Conservation (phyloP, 2,797 vertebrate genomes). For the Falco concolor region DNA sequence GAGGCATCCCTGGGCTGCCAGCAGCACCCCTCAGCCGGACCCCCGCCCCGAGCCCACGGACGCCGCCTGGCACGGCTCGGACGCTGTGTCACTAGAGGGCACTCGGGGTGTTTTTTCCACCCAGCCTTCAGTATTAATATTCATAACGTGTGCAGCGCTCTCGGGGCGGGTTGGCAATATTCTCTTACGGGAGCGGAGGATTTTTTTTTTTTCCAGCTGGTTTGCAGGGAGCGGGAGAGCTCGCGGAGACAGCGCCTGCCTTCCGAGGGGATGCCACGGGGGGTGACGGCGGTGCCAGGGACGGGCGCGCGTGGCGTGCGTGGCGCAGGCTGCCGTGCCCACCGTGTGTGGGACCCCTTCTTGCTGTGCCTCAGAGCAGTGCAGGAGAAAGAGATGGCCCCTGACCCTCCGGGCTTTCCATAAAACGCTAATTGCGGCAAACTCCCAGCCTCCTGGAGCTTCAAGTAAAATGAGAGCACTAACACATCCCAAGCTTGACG, state of each 20-base stretch:
- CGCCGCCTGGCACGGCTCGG: fast-evolving
- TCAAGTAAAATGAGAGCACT: not conserved
- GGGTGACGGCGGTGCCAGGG: not conserved
- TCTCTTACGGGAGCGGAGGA: not conserved
- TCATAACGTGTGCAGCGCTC: not conserved
- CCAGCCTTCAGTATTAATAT: not conserved
- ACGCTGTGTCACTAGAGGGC: conserved; percentile 52
- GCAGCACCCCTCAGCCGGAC: not conserved
- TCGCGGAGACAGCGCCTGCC: not conserved
- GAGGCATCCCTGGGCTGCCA: not conserved
- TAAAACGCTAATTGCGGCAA: not conserved
- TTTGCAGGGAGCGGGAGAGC: not conserved
- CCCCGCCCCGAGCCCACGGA: fast-evolving
- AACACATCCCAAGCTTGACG: not conserved
- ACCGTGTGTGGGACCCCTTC: fast-evolving
- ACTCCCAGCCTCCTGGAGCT: not conserved
- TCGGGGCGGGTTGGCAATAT: not conserved
- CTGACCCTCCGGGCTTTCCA: not conserved
- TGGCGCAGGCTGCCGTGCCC: not conserved
- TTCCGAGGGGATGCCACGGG: not conserved
- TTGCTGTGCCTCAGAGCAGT: fast-evolving
- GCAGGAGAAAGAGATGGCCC: not conserved
- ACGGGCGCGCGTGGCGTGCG: fast-evolving
- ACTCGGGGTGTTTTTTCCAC: conserved; percentile 27
- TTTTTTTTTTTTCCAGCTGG: not conserved